A percentile compares a stretch with the other conserved stretches of the same genome.
Evolutionary conservation across 2,113 vertebrate species (phyloP).

Genomic region (Argyrosomus japonicus): DNA sequence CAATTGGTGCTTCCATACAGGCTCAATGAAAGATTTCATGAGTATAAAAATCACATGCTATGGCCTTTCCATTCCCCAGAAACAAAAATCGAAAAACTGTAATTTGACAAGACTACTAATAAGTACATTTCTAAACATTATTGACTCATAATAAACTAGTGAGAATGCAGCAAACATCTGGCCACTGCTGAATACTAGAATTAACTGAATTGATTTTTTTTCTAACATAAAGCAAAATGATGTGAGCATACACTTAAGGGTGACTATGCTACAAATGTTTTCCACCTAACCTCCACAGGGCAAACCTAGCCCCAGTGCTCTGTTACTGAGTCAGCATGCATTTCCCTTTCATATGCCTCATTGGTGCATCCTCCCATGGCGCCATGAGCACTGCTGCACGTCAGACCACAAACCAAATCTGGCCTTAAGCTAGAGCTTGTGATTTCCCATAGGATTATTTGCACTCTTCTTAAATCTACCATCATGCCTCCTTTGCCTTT

Average conservation of each 20-base stretch:
- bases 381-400: background rate
- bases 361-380: constrained; percentile 32
- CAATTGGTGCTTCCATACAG: background rate
- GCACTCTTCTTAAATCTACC: background rate
- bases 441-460: constrained; percentile 47
- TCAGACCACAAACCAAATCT: constrained; percentile 10
- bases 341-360: constrained; percentile 51
- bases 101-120: background rate
- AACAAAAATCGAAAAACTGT: background rate
- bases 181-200: background rate
- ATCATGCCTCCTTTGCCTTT: background rate
- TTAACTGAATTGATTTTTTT: background rate
- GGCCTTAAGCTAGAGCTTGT: background rate
- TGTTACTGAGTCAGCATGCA: constrained; percentile 35
- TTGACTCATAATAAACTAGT: background rate
- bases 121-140: background rate
- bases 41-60: too few relatives aligned
- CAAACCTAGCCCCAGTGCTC: constrained; percentile 6
- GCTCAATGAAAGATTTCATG: too few relatives aligned
- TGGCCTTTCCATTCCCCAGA: too few relatives aligned
- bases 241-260: background rate
- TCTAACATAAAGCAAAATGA: background rate
- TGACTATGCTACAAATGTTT: constrained; percentile 37
- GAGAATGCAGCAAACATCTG: background rate
- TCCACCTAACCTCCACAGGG: constrained; percentile 24